phyloP scores from a whole-genome alignment of 2,888 invertebrate species.

The Lepidocyrtinus sp. region DNA sequence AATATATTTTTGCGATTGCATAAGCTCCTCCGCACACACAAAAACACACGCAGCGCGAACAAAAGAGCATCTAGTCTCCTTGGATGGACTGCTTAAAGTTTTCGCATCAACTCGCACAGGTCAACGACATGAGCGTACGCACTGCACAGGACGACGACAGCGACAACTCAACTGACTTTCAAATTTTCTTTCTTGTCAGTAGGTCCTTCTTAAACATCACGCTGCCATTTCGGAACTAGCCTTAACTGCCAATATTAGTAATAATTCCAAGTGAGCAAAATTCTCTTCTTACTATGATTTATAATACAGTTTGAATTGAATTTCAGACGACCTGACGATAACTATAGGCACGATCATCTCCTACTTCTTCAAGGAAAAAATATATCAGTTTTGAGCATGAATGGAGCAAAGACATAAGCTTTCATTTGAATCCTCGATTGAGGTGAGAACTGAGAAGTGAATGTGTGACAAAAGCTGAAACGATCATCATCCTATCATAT shows the following conservation, averaged over 20 bases:
- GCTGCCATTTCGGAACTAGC: slow-evolving; percentile 44
- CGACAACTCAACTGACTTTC: slow-evolving; percentile 40
- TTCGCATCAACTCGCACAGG: slow-evolving; percentile 50
- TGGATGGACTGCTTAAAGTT: slow-evolving; percentile 48
- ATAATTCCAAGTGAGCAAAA: neutral
- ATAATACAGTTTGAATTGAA: too few relatives aligned
- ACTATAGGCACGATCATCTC: neutral
- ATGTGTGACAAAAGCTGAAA: slow-evolving; percentile 38
- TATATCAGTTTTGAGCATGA: too few relatives aligned
- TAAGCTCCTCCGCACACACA: slow-evolving; percentile 20
- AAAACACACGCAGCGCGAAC: neutral
- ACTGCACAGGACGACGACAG: slow-evolving; percentile 9
- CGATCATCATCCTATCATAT: neutral
- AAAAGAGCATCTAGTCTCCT: slow-evolving; percentile 42
- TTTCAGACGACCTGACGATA: too few relatives aligned
- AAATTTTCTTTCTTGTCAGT: slow-evolving; percentile 46
- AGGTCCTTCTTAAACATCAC: slow-evolving; percentile 36
- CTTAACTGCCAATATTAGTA: slow-evolving; percentile 45
- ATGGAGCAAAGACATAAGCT: too few relatives aligned
- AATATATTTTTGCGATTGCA: slow-evolving; percentile 33
- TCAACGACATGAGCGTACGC: slow-evolving; percentile 55
- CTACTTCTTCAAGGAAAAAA: too few relatives aligned
- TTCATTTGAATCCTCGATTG: neutral
- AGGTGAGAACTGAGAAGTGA: slow-evolving; percentile 13
- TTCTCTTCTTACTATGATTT: neutral